phyloP scores from a whole-genome alignment of 1,140 invertebrate species.

The Ditylenchus dipsaci region DNA sequence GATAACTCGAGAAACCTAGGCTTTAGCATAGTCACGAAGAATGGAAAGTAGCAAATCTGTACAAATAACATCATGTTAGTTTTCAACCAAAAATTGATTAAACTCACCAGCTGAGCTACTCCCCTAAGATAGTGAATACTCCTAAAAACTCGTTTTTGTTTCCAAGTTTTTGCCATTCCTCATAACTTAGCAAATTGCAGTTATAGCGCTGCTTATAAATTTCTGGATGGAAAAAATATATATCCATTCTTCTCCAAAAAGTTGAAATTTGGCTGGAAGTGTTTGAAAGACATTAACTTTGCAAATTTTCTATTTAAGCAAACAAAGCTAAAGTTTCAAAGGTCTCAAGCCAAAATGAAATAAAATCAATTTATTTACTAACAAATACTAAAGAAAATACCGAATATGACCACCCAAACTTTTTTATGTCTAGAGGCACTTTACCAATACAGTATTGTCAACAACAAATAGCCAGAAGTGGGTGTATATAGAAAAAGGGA shows the following conservation, averaged over 20 bases:
- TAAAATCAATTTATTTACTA: too few species aligned
- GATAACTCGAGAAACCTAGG: conserved; percentile 15
- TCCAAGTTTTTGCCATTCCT: conserved; percentile 9
- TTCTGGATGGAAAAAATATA: conserved; percentile 2
- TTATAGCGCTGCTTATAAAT: conserved; percentile 8
- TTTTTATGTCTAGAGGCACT: too few species aligned
- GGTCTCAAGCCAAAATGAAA: too few species aligned
- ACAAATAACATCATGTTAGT: not conserved
- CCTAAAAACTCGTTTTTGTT: not conserved
- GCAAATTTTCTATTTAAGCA: too few species aligned
- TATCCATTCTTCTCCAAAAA: not conserved
- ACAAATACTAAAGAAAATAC: too few species aligned
- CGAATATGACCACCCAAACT: too few species aligned
- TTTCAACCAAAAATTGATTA: not conserved
- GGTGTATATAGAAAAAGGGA: too few species aligned
- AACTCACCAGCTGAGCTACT: not conserved
- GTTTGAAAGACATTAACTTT: too few species aligned
- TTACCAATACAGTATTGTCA: too few species aligned
- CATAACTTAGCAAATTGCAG: not conserved
- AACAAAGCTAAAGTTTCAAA: too few species aligned
- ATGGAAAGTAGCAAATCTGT: conserved; percentile 16
- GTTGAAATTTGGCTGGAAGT: too few species aligned
- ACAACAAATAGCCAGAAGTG: too few species aligned
- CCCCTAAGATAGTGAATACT: not conserved
- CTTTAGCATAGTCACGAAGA: conserved; percentile 23